These are phyloP conservation scores for Malaclemys terrapin DNA, from an alignment of 2,113 vertebrate genomes.

Conservation along the genomic window DNA sequence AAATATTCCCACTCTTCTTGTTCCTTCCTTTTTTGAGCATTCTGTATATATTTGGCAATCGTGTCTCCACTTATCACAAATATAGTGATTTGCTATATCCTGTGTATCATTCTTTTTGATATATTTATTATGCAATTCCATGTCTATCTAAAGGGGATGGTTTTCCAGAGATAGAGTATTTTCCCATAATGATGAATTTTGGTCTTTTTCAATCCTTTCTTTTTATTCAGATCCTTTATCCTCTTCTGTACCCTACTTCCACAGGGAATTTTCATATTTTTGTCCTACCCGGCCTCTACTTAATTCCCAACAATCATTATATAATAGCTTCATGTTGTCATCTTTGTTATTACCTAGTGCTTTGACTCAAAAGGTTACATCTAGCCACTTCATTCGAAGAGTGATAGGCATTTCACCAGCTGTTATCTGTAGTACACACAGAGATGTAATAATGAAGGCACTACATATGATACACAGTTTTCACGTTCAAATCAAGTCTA, in stretches of 20 bases:
- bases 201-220: background rate
- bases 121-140: background rate
- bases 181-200: background rate
- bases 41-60: background rate
- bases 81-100: background rate
- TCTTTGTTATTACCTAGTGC: background rate
- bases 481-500: no score
- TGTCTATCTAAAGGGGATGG: background rate
- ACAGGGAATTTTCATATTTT: background rate
- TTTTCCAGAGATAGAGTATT: background rate
- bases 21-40: background rate
- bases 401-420: background rate
- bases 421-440: background rate
- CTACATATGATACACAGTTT: no score
- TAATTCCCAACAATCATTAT: background rate
- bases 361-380: background rate
- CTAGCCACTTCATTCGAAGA: background rate
- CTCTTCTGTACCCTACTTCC: background rate
- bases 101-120: background rate
- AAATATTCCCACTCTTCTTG: background rate
- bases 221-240: background rate
- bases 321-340: background rate
- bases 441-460: no score
- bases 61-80: background rate
- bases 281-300: background rate